Evolutionary conservation across 92 coral and sea anemone species (phyloP), one percentile per base, ranked within the genome.

Genomic region (Paramuricea clavata): DNA sequence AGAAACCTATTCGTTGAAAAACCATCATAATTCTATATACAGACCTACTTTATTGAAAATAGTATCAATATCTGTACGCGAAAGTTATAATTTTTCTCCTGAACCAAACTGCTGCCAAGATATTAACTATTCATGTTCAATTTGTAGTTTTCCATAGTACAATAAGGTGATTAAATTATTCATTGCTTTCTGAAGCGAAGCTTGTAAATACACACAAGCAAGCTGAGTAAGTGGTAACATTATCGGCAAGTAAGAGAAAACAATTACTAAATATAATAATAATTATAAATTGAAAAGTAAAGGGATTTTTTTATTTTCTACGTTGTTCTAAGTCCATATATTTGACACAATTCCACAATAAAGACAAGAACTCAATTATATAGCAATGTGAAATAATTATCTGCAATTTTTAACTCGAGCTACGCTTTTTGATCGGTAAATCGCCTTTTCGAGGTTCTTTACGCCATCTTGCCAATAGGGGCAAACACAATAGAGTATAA

Each of bases 131-230:
- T 65, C 39, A 65, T 27, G 7, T 33, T 65, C 33, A 65, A 65
- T 15, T 65, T 65, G 72, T 33, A 65, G 22, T 65, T 27, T 27
- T 33, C 72, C 41, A 3, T 65, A 33, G 17, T 65, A 28, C 72
- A 65, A 65, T 65, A 65, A 28, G 19, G 36, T 65, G 72, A 26
- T 65, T 65, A 65, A 65, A 27, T 62, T 65, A 54, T 54, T 54
- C 62, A 54, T 54, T 21, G 62, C 62, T 54, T 23, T 54, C 26
- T 54, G 27, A 54, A 6, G 62, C 62, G 62, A 54, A 54, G 62
- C 62, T 54, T 54, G 62, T 54, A 54, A 54, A 54, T 10, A 54
- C 6, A 10, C 27, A 19, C 62, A 54, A 6, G 26, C 25, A 21
- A 54, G 62, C 62, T 19, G 54, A 17, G 54, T 15, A 47, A n/a